These are phyloP conservation scores for Ochropleura leucogaster DNA, from an alignment of 2,888 invertebrate species.

Conservation along the genomic window DNA sequence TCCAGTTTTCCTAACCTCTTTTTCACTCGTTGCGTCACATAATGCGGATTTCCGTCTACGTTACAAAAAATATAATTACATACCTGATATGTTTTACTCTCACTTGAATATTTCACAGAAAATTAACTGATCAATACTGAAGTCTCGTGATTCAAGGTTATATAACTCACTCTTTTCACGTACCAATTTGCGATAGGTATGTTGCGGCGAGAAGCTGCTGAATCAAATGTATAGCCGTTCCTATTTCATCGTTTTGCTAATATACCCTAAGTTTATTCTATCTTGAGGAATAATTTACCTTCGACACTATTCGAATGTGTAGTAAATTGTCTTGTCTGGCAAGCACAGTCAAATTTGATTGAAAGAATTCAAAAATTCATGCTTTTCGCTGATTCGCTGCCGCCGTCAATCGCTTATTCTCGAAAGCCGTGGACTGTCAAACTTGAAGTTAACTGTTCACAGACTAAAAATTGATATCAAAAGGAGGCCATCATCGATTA, in stretches of 20 bases:
- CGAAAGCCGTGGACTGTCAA: slow-evolving; percentile 64
- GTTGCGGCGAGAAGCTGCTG: slow-evolving; percentile 65
- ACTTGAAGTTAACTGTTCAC: slow-evolving; percentile 40
- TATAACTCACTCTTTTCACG: slow-evolving; percentile 87
- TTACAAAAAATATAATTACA: slow-evolving; percentile 54
- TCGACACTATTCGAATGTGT: slow-evolving; percentile 83
- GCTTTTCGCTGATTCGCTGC: slow-evolving; percentile 74
- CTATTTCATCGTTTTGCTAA: slow-evolving; percentile 54
- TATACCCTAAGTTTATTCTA: slow-evolving; percentile 66
- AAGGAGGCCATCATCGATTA: slow-evolving; percentile 27
- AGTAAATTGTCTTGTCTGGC: slow-evolving; percentile 74
- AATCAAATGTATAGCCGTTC: slow-evolving; percentile 46
- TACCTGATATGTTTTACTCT: slow-evolving; percentile 71
- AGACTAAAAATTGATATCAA: slow-evolving; percentile 10
- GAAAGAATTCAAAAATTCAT: slow-evolving; percentile 80
- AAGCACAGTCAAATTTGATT: slow-evolving; percentile 84
- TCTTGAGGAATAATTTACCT: slow-evolving; percentile 82
- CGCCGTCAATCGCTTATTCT: slow-evolving; percentile 58
- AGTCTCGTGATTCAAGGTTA: slow-evolving; percentile 91
- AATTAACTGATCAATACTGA: slow-evolving; percentile 84
- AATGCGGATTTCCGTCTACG: slow-evolving; percentile 28
- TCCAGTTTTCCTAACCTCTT: slow-evolving; percentile 65
- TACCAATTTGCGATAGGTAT: slow-evolving; percentile 72
- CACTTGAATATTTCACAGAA: slow-evolving; percentile 69
- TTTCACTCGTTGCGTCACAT: slow-evolving; percentile 57